phyloP scores from a whole-genome alignment of 1,140 invertebrate species.

The Drosophila navojoa region DNA sequence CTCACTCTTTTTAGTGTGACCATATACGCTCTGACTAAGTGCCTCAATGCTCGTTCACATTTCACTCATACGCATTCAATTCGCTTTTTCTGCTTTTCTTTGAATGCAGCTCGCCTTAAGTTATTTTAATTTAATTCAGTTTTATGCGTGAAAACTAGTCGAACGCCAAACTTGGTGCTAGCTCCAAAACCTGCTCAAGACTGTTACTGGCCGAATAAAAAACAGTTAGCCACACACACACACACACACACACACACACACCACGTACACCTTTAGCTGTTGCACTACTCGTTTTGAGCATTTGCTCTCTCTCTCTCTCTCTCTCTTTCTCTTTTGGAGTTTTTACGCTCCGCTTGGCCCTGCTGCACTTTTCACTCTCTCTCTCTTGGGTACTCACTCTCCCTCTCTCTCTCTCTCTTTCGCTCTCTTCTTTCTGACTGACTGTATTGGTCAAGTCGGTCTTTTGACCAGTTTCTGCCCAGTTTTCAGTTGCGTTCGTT shows the following conservation, averaged over 20 bases:
- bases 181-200: constrained; percentile 7
- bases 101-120: constrained; percentile 37
- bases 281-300: not conserved
- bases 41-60: too few species aligned
- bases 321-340: constrained; percentile 39
- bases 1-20: too few species aligned
- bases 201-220: constrained; percentile 15
- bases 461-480: constrained; percentile 66
- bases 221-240: constrained; percentile 31
- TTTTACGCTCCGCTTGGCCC: constrained; percentile 42
- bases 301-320: too few species aligned
- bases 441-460: constrained; percentile 73
- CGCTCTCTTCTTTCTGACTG: constrained; percentile 32
- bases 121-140: constrained; percentile 72
- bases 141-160: constrained; percentile 79
- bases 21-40: too few species aligned
- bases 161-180: constrained; percentile 55
- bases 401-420: constrained; percentile 17
- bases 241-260: constrained; percentile 21
- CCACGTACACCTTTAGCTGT: constrained; percentile 23
- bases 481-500: constrained; percentile 76
- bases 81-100: constrained; percentile 31
- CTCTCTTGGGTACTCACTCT: not conserved
- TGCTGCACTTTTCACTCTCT: constrained; percentile 49
- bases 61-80: constrained; percentile 4